Evolutionary conservation across 2,113 vertebrate genomes (phyloP).

Genomic region (Festucalex cinctus): DNA sequence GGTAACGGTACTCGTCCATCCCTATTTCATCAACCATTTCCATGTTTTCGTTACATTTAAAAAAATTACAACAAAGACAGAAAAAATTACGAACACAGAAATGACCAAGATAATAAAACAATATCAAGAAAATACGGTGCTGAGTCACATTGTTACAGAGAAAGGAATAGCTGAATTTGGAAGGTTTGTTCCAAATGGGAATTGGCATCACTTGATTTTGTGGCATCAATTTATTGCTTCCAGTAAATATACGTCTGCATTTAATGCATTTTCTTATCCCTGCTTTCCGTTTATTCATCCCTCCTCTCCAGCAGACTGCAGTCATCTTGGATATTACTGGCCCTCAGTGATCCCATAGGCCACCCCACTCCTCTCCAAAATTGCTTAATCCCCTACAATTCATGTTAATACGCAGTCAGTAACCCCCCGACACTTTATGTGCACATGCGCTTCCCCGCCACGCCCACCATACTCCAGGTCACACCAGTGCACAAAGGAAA

Average conservation of each 20-base stretch:
- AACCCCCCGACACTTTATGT: conserved; percentile 38
- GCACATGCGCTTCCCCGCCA: conserved; percentile 30
- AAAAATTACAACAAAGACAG: background rate
- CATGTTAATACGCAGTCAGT: conserved; percentile 63
- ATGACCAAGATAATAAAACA: background rate
- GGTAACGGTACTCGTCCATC: too few species aligned
- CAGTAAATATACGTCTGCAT: background rate
- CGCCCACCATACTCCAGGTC: conserved; percentile 29
- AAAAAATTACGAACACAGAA: background rate
- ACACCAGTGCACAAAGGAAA: conserved; percentile 30
- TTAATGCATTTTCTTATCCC: conserved; percentile 29
- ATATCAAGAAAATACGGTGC: background rate
- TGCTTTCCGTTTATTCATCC: conserved; percentile 28
- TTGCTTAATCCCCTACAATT: conserved; percentile 64
- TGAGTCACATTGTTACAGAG: background rate
- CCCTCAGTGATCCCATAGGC: conserved; percentile 30
- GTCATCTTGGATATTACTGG: conserved; percentile 65
- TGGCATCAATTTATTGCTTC: conserved; percentile 37
- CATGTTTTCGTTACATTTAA: too few species aligned
- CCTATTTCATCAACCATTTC: too few species aligned
- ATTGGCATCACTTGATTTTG: conserved; percentile 12
- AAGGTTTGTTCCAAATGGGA: conserved; percentile 11
- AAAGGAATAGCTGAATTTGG: background rate
- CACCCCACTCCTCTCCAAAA: conserved; percentile 32
- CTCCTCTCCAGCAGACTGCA: conserved; percentile 71